Conservation (phyloP, 1,140 invertebrate species). For the Hyposmocoma kahamanoa region DNA sequence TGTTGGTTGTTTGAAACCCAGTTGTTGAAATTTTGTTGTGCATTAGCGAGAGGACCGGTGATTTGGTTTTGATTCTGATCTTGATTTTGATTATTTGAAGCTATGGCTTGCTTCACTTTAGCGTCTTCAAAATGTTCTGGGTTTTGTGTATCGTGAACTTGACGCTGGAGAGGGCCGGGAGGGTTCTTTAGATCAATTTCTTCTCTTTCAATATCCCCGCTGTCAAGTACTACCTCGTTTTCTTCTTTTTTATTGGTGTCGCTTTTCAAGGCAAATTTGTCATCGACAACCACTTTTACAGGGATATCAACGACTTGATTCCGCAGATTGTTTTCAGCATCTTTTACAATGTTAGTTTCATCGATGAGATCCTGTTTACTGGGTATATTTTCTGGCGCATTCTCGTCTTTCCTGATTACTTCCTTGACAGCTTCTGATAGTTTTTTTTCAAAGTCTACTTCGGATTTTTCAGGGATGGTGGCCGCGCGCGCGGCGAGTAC, state of each 20-base stretch:
- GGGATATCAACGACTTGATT: slow-evolving; percentile 29
- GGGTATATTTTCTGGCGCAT: slow-evolving; percentile 29
- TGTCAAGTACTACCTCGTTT: slow-evolving; percentile 10
- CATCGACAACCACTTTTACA: slow-evolving; percentile 37
- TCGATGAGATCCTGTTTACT: slow-evolving; percentile 33
- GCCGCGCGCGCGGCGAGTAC: slow-evolving; percentile 39
- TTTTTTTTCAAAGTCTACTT: slow-evolving; percentile 24
- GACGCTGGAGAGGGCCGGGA: slow-evolving; percentile 49
- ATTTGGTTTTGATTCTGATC: no score
- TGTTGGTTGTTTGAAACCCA: slow-evolving; percentile 36
- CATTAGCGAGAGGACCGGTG: no score
- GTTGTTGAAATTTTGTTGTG: no score
- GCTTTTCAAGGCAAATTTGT: slow-evolving; percentile 18
- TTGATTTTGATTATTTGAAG: no score
- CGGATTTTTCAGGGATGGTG: slow-evolving; percentile 20
- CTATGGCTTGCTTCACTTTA: no score
- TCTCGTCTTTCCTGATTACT: slow-evolving; percentile 14
- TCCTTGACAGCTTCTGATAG: slow-evolving; percentile 22
- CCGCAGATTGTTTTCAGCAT: slow-evolving; percentile 36
- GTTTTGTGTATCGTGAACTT: slow-evolving; percentile 59
- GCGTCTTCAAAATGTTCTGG: slow-evolving; percentile 35
- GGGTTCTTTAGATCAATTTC: slow-evolving; percentile 49
- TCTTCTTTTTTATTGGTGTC: slow-evolving; percentile 8
- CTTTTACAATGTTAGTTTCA: slow-evolving; percentile 25
- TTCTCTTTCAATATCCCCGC: slow-evolving; percentile 28